phyloP scores from a whole-genome alignment of 2,113 vertebrate species.

The Axis porcinus region DNA sequence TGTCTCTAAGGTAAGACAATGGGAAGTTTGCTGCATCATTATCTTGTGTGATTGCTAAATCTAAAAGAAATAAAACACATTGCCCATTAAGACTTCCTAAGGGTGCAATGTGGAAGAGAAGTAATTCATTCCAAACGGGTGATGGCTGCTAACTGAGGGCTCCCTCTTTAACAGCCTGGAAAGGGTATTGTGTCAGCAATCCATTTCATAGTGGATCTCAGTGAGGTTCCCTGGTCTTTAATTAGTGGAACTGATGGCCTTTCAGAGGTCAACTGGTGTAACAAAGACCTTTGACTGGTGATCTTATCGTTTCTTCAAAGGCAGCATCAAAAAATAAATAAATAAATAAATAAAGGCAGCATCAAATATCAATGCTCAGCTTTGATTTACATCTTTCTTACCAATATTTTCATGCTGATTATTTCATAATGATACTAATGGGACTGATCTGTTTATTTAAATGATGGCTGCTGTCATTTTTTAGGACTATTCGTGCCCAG shows the following conservation, averaged over 20 bases:
- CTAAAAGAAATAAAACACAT: constrained; percentile 54
- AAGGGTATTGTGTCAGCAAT: constrained; percentile 40
- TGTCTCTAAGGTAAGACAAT: constrained; percentile 52
- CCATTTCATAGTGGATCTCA: not conserved
- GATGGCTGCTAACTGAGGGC: constrained; percentile 24
- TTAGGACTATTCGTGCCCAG: not conserved
- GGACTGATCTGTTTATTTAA: constrained; percentile 36
- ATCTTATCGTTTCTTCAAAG: not conserved
- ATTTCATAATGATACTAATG: not conserved
- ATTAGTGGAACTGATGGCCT: constrained; percentile 35
- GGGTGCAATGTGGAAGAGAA: constrained; percentile 43
- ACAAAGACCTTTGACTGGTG: not conserved
- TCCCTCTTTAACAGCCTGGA: constrained; percentile 20
- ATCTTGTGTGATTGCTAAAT: constrained; percentile 56
- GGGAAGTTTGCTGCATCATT: constrained; percentile 43
- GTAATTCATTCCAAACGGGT: constrained; percentile 9
- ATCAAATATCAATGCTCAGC: constrained; percentile 24
- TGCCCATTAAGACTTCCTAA: constrained; percentile 52
- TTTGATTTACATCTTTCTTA: constrained; percentile 10
- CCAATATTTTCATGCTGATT: constrained; percentile 6
- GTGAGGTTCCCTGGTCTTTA: constrained; percentile 33
- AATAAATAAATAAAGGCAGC: not conserved
- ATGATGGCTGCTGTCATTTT: not conserved
- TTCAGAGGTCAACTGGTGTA: constrained; percentile 16
- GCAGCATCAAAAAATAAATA: constrained; percentile 28